Evolutionary conservation across 2,797 vertebrate species (phyloP), one percentile per base, ranked within the genome.

Genomic region (Petrocephalus sullivani): DNA sequence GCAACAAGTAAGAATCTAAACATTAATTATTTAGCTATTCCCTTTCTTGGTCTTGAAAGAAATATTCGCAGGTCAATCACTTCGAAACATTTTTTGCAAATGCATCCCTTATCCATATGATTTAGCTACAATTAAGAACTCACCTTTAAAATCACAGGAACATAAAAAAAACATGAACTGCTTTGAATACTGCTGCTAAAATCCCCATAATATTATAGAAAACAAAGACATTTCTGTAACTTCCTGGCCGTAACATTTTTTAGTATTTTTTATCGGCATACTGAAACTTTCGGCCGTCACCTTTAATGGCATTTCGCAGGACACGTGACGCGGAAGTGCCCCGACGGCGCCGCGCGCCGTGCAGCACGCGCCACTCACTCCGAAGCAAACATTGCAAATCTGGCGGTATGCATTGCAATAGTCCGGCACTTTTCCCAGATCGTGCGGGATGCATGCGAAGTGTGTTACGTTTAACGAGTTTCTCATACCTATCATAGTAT

Each of bases 281-380:
- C 41, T n/a, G 19, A 21, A 85, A 85, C 23, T 54, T 28, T 54
- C 28, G 16, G 46, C 5, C 71, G 21, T 57, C 49, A 16, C 89
- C 89, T 90, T 90, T 90, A 90, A 89, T 56, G 23, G 37, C 12
- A 16, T 16, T 9, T 9, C 89, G 0, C 92, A 67, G 49, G 90
- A 49, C 88, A 89, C 57, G 88, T 87, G 87, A 89, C 3, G 58
- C 90, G 91, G 92, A 94, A 94, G 60, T 88, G 6, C 5, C 37
- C 56, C 46, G 33, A 16, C 57, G 1, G 37, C 37, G 75, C 51
- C 0, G 5, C 21, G 19, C 33, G 21, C 0, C 33, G 14, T 23
- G 28, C 67, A 12, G 85, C 21, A 86, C 10, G 4, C 8, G 51
- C 19, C 19, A 61, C 4, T 19, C 12, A 21, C n/a, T 56, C 8